These are phyloP conservation scores for Sacculina carcini DNA, from an alignment of 2,888 invertebrate species.

Conservation along the genomic window DNA sequence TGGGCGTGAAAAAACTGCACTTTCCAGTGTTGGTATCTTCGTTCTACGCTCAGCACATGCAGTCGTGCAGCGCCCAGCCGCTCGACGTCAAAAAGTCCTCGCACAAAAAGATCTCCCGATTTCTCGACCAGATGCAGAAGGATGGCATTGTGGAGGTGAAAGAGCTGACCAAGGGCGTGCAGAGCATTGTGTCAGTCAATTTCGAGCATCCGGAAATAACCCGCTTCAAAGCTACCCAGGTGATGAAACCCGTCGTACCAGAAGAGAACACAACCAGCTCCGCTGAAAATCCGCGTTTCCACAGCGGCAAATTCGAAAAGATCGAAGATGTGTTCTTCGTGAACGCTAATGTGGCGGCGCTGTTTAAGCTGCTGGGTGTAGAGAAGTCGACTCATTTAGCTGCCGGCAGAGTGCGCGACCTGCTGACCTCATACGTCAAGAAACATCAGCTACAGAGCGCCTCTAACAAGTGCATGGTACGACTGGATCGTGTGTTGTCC, in stretches of 20 bases:
- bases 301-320: constrained; percentile 12
- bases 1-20: constrained; percentile 36
- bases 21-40: constrained; percentile 55
- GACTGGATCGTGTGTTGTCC: constrained; percentile 27
- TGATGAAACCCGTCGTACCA: not conserved
- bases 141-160: constrained; percentile 25
- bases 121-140: constrained; percentile 46
- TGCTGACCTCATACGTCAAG: constrained; percentile 43
- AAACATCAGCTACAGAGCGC: constrained; percentile 28
- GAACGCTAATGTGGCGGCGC: not conserved
- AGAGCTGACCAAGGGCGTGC: constrained; percentile 43
- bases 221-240: constrained; percentile 14
- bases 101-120: constrained; percentile 64
- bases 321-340: not conserved
- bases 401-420: constrained; percentile 33
- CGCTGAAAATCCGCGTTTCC: not conserved
- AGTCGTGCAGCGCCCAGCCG: constrained; percentile 33
- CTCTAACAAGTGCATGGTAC: constrained; percentile 20
- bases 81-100: constrained; percentile 68
- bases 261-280: not conserved
- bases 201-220: constrained; percentile 18
- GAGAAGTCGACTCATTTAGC: constrained; percentile 35
- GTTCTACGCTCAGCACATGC: constrained; percentile 43
- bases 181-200: constrained; percentile 40
- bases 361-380: not conserved